phyloP scores from a whole-genome alignment of 2,797 vertebrate species.

The Catharus ustulatus region DNA sequence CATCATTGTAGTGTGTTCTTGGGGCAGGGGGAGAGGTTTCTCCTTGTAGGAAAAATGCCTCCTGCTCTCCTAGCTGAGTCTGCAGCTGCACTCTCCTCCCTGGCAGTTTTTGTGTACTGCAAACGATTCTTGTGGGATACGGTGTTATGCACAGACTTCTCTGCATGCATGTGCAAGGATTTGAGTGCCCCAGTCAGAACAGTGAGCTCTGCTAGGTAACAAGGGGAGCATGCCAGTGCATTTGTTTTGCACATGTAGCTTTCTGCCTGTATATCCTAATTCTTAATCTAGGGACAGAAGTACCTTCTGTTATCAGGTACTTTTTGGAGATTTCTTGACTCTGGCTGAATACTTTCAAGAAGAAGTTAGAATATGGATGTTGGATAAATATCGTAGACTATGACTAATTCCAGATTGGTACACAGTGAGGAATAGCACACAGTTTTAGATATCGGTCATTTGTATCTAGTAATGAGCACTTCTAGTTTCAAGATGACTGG shows the following conservation, averaged over 20 bases:
- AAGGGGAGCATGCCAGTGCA: not conserved
- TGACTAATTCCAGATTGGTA: constrained; percentile 7
- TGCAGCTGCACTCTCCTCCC: not conserved
- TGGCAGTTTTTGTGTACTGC: not conserved
- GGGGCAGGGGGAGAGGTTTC: not conserved
- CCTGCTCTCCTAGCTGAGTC: not conserved
- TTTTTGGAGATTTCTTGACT: not conserved
- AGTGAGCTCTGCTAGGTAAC: not conserved
- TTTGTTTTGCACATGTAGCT: not conserved
- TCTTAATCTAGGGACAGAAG: not conserved
- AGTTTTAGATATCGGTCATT: constrained; percentile 1
- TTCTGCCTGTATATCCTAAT: not conserved
- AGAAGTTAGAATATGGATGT: not conserved
- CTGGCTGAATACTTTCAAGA: not conserved
- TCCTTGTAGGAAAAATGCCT: not conserved
- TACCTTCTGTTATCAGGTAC: not conserved
- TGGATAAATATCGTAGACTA: not conserved
- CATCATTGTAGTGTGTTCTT: not conserved
- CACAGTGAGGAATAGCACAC: not conserved
- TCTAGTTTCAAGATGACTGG: constrained; percentile 34
- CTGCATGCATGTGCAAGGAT: not conserved
- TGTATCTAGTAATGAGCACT: not conserved
- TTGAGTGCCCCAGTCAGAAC: not conserved
- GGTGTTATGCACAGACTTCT: not conserved
- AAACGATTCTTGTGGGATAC: not conserved